Conservation (phyloP, 2,113 vertebrate species). For the Serinus canaria region DNA sequence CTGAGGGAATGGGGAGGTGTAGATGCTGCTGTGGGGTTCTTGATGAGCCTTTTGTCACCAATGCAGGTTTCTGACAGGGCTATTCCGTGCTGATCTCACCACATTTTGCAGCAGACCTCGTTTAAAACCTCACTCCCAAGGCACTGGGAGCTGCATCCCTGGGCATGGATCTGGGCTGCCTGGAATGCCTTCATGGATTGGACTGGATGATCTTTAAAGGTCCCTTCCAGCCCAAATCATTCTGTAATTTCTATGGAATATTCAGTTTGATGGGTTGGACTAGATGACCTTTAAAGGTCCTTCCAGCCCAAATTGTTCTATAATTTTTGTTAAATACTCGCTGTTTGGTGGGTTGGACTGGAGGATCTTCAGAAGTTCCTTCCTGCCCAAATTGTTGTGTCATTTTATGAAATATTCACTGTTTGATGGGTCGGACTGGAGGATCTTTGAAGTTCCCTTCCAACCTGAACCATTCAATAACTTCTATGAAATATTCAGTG, state of each 20-base stretch:
- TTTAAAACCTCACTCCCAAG: neutral
- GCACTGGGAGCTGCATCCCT: neutral
- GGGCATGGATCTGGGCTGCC: neutral
- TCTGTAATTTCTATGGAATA: neutral
- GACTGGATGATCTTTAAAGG: neutral
- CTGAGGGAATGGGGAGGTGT: neutral
- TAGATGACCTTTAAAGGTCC: neutral
- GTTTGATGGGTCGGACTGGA: neutral
- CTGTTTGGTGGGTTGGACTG: neutral
- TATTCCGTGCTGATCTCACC: neutral
- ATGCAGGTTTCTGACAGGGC: neutral
- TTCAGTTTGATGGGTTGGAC: neutral
- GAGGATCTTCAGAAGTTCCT: neutral
- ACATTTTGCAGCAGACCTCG: fast-evolving
- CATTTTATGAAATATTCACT: neutral
- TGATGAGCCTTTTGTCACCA: neutral
- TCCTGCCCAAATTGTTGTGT: fast-evolving
- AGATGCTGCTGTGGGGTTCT: neutral
- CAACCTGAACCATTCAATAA: neutral
- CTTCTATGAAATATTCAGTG: neutral
- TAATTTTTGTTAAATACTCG: neutral
- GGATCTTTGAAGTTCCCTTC: neutral
- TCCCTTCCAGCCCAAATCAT: neutral
- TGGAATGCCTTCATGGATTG: neutral
- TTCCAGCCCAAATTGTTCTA: neutral